Evolutionary conservation across 2,888 invertebrate genomes (phyloP), one percentile per base, ranked within the genome.

Genomic region (Teleogryllus oceanicus): DNA sequence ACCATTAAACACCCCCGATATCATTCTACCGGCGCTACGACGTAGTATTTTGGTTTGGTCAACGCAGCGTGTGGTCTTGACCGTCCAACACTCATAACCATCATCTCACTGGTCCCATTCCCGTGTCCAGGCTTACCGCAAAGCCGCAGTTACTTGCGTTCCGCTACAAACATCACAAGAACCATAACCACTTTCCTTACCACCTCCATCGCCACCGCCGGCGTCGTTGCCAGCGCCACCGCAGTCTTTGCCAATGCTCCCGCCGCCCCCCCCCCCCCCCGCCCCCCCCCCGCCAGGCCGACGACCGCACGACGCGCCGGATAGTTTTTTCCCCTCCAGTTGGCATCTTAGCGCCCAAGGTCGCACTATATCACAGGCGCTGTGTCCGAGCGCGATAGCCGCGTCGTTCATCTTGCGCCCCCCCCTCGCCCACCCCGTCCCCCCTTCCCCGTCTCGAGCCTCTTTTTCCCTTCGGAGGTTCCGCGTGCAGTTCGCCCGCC

Each of bases 341-440:
- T 62, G 62, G 62, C 62, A 62, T 62, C 62, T 62, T 62, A 62
- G n/a, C 62, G 62, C 62, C 37, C 62, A 62, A 62, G 62, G 62
- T 62, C n/a, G 62, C 62, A 62, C n/a, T 62, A 62, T 62, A 62
- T 62, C 62, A 62, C 62, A 62, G 16, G 62, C 62, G 77, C 75
- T 21, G 77, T 80, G 81, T 81, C 81, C 78, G 80, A 74, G 18
- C 50, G 74, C 77, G 81, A 80, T 80, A 81, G 81, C 80, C 51
- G 50, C 49, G 75, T 76, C 81, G 80, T 81, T 77, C 80, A 79
- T 81, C 81, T 81, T 81, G 51, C 77, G 62, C 8, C 62, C n/a
- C 62, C 2, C n/a, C 62, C n/a, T 16, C 62, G n/a, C n/a, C 62
- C 62, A 0, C n/a, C 16, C n/a, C 62, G 2, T 11, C 62, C 0